Conservation (phyloP, 2,797 vertebrate species). For the Hyperoplus lanceolatus region DNA sequence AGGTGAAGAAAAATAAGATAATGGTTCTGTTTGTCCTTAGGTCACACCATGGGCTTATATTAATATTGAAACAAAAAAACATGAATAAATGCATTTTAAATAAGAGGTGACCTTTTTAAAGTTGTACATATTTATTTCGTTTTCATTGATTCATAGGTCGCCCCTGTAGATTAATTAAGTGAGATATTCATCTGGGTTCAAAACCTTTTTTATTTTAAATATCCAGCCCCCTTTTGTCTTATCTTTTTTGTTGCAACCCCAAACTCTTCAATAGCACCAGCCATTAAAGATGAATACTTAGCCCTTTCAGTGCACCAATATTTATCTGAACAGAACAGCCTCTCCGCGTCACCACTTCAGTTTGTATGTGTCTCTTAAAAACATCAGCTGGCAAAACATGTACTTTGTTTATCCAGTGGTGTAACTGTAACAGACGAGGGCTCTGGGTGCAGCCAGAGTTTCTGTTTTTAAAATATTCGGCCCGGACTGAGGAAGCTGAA, state of each 20-base stretch:
- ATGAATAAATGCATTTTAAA: no score
- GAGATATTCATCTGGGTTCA: neutral
- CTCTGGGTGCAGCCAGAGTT: constrained; percentile 53
- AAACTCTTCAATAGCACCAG: neutral
- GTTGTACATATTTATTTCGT: no score
- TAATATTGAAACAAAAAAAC: no score
- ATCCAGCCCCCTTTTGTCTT: no score
- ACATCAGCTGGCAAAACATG: constrained; percentile 26
- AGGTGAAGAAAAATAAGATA: no score
- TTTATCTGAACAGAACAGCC: neutral
- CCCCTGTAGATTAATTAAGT: neutral
- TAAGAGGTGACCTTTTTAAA: no score
- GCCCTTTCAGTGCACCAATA: neutral
- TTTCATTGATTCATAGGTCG: neutral
- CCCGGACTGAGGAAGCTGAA: constrained; percentile 57
- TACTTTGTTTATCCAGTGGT: constrained; percentile 5
- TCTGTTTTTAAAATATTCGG: constrained; percentile 62
- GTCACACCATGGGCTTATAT: no score
- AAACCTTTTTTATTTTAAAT: neutral
- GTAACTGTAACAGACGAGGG: constrained; percentile 33
- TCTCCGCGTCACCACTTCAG: neutral
- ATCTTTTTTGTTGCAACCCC: neutral
- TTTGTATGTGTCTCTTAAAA: constrained; percentile 4
- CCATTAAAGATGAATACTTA: neutral
- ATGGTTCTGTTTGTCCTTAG: no score